Conservation (phyloP, 2,888 invertebrate species). For the Rhagium mordax region DNA sequence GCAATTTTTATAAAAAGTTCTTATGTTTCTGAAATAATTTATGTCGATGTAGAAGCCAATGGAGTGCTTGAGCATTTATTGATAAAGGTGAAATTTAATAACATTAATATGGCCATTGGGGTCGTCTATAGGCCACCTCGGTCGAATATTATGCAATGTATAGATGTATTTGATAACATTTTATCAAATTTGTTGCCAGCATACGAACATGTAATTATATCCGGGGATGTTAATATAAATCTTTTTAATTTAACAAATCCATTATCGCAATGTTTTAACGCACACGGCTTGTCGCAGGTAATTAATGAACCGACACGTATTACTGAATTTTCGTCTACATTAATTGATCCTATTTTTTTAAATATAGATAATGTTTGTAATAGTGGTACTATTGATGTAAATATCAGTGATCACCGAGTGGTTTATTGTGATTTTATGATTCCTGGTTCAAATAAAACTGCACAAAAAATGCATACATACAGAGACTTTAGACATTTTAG, state of each 20-base stretch:
- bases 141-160: not conserved
- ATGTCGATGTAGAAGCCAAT: not conserved
- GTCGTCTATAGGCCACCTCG: not conserved
- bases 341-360: too few species aligned
- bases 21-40: not conserved
- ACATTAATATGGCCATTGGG: too few species aligned
- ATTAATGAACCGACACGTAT: too few species aligned
- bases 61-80: not conserved
- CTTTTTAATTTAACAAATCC: too few species aligned
- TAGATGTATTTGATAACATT: not conserved
- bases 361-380: too few species aligned
- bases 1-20: not conserved
- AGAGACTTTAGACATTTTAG: not conserved
- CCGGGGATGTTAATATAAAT: too few species aligned
- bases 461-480: not conserved
- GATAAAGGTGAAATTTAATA: too few species aligned
- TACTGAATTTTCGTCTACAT: too few species aligned
- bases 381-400: not conserved
- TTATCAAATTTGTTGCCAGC: not conserved
- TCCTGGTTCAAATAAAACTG: not conserved
- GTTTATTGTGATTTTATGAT: not conserved
- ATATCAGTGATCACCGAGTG: not conserved
- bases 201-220: not conserved
- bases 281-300: too few species aligned
- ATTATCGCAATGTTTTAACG: too few species aligned